Evolutionary conservation across 2,113 vertebrate species (phyloP).

Genomic region (Chloropsis cyanopogon): DNA sequence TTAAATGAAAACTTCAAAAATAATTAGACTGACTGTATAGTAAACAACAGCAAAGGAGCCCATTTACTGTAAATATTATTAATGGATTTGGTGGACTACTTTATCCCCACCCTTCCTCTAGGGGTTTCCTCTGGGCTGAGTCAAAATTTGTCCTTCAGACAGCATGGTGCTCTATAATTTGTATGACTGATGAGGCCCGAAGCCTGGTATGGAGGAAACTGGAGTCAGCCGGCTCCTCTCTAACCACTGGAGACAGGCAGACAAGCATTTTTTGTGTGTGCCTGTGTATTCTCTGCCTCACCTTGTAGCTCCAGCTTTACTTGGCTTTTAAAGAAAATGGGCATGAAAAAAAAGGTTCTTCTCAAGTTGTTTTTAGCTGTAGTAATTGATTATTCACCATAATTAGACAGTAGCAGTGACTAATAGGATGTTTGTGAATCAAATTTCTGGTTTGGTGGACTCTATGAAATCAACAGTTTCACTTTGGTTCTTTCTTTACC

Average conservation of each 20-base stretch:
- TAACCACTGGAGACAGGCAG: conserved; percentile 67
- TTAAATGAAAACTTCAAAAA: conserved; percentile 58
- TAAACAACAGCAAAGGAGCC: conserved; percentile 65
- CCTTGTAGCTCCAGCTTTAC: background rate
- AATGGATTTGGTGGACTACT: conserved; percentile 72
- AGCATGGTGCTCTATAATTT: conserved; percentile 75
- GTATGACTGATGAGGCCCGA: conserved; percentile 72
- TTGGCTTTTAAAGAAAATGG: conserved; percentile 13
- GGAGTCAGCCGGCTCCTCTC: conserved; percentile 52
- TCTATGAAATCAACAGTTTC: background rate
- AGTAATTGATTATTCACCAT: conserved; percentile 46
- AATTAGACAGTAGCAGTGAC: conserved; percentile 31
- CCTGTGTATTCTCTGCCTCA: background rate
- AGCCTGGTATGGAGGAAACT: conserved; percentile 69
- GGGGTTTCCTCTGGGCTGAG: conserved; percentile 63
- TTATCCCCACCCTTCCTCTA: conserved; percentile 74
- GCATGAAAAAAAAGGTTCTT: background rate
- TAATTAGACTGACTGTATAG: conserved; percentile 57
- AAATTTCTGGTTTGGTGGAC: background rate
- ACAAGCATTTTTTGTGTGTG: conserved; percentile 60
- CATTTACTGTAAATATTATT: conserved; percentile 79
- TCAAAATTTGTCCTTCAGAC: conserved; percentile 67
- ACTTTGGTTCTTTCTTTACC: background rate
- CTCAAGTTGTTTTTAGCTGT: background rate
- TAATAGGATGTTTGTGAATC: conserved; percentile 31